Percentiles rank a stretch among this genome's conserved stretches.
Conservation (phyloP, 2,888 invertebrate species). For the Drosophila setosimentum region DNA sequence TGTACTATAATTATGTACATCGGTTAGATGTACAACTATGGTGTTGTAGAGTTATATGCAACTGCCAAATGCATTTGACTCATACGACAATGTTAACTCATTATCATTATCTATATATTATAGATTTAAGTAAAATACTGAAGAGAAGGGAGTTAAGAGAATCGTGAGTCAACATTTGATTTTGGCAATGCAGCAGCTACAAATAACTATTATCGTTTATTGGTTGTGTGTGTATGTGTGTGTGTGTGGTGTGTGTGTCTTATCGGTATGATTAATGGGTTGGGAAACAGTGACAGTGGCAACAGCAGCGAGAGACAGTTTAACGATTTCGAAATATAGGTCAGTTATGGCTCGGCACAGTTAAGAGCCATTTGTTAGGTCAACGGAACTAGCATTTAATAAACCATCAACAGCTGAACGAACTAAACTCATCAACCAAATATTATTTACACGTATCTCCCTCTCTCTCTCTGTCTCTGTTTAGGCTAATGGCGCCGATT, state of each 20-base stretch:
- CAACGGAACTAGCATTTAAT: slow-evolving; percentile 4
- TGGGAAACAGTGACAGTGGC: slow-evolving; percentile 18
- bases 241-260: slow-evolving; percentile 16
- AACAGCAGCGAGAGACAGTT: slow-evolving; percentile 27
- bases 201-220: slow-evolving; percentile 1
- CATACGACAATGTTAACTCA: slow-evolving; percentile 26
- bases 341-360: slow-evolving; percentile 28
- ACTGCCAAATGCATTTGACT: slow-evolving; percentile 23
- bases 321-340: slow-evolving; percentile 51
- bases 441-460: not conserved
- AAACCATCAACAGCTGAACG: slow-evolving; percentile 6
- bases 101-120: slow-evolving; percentile 32
- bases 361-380: not conserved
- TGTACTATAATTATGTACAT: not conserved
- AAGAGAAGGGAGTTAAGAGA: not conserved
- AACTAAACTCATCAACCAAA: not conserved
- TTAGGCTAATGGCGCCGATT: slow-evolving; percentile 88
- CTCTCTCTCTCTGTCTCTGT: not conserved
- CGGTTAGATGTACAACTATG: not conserved
- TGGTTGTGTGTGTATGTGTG: not conserved
- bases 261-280: slow-evolving; percentile 54
- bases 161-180: slow-evolving; percentile 37
- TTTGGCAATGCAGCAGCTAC: slow-evolving; percentile 27
- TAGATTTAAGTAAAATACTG: slow-evolving; percentile 22
- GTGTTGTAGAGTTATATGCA: slow-evolving; percentile 10